Evolutionary conservation across 1,140 invertebrate species (phyloP).

Genomic region (Solenopsis fugax): DNA sequence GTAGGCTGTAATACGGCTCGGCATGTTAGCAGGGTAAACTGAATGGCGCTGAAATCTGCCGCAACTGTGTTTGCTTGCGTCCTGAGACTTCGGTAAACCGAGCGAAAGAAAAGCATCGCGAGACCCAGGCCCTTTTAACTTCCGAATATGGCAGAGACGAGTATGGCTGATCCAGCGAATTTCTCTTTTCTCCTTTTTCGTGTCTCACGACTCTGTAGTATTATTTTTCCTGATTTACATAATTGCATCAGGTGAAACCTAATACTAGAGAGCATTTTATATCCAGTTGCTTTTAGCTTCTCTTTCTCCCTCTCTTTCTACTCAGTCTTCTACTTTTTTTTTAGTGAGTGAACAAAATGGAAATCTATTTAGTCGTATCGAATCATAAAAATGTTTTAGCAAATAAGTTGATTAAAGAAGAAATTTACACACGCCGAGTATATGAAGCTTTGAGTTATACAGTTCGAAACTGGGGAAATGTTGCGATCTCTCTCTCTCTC

Average conservation of each 20-base stretch:
- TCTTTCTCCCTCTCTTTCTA: neutral
- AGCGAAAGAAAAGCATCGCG: neutral
- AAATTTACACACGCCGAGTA: neutral
- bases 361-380: constrained; percentile 3
- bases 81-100: constrained; percentile 1
- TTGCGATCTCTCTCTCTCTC: neutral
- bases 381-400: constrained; percentile 12
- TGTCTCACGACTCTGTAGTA: neutral
- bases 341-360: neutral
- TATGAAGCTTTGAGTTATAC: neutral
- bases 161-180: neutral
- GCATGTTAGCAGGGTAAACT: constrained; percentile 46
- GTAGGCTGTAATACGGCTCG: neutral
- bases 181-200: neutral
- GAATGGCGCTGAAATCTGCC: constrained; percentile 41
- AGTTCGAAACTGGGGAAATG: neutral
- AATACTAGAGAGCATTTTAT: neutral
- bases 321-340: neutral
- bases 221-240: constrained; percentile 22
- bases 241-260: constrained; percentile 16
- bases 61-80: constrained; percentile 26
- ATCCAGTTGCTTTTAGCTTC: neutral
- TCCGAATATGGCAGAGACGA: neutral
- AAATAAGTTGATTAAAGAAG: neutral
- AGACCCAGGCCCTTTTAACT: neutral